Evolutionary conservation across 1,140 invertebrate genomes (phyloP), one percentile per base, ranked within the genome.

Genomic region (Penaeus indicus): DNA sequence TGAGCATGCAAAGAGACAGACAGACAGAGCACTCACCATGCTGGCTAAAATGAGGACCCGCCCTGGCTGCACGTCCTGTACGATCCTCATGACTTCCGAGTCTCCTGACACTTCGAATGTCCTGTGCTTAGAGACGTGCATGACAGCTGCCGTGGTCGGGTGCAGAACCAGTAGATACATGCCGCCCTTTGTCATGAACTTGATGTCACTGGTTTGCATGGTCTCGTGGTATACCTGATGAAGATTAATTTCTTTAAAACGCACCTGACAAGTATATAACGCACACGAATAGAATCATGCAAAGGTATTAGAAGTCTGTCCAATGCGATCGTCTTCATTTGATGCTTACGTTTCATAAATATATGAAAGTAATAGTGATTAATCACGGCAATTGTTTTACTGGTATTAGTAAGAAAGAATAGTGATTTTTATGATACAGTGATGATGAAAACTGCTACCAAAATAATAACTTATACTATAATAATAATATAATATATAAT

Each of bases 91-190:
- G 8, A 90, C 63, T 16, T 88, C 89, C 18, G 11, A 19, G 60
- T 86, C 85, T 0, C 67, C 89, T 5, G 85, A 60, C 18, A 13
- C 47, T 69, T 88, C 83, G 62, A 88, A 86, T 18, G 81, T 85
- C 80, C 82, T 60, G 82, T 86, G 69, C n/a, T 63, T 84, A 22
- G 82, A 80, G 69, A 25, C 19, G 47, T 69, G 77, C 80, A 90
- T 78, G 80, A 84, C 27, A 64, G 42, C 22, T 25, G 64, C 85
- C 21, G 54, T 84, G 60, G 72, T 18, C 4, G 64, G 85, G 79
- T 90, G 63, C 18, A 90, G 77, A n/a, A 90, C 89, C 0, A 81
- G 8, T n/a, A 90, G 63, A 72, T 90, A 88, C 10, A 90, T 42
- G 22, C 89, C 89, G 10, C 84, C 88, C 25, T 77, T 62, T 42